Conservation (phyloP, 2,113 vertebrate species). For the Crotalus tigris region DNA sequence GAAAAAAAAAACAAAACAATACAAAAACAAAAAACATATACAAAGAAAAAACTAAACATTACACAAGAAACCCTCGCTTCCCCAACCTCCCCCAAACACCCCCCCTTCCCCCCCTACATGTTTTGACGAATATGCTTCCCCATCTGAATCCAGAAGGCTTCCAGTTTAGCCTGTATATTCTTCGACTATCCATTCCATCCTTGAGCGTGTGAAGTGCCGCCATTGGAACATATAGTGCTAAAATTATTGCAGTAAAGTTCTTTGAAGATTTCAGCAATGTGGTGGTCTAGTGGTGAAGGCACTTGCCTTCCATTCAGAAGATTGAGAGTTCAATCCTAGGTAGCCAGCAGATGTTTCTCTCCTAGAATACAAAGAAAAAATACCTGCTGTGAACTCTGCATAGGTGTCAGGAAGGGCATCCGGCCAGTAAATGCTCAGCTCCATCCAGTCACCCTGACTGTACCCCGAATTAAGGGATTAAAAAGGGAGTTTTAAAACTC, state of each 20-base stretch:
- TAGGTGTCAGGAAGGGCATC: not conserved
- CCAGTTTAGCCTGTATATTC: not conserved
- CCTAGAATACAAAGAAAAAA: not conserved
- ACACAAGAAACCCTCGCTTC: no score
- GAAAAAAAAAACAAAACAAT: no score
- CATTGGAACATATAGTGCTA: not conserved
- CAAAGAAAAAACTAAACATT: no score
- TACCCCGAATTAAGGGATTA: not conserved
- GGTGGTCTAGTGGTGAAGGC: not conserved
- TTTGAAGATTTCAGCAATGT: not conserved
- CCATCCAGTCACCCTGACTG: not conserved
- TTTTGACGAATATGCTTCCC: not conserved
- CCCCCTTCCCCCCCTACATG: no score
- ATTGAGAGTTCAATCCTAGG: not conserved
- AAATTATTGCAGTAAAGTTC: not conserved
- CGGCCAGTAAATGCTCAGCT: not conserved
- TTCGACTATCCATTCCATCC: not conserved
- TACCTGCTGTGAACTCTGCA: not conserved
- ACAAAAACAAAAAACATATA: no score
- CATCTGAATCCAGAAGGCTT: not conserved
- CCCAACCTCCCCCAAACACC: no score
- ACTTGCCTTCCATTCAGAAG: not conserved
- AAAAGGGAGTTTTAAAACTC: not conserved
- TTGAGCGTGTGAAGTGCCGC: not conserved
- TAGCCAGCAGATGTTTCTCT: not conserved